A percentile compares a stretch with the other conserved stretches of the same genome.
phyloP scores from a whole-genome alignment of 2,888 invertebrate genomes.

The Rugalucina vietnamica region DNA sequence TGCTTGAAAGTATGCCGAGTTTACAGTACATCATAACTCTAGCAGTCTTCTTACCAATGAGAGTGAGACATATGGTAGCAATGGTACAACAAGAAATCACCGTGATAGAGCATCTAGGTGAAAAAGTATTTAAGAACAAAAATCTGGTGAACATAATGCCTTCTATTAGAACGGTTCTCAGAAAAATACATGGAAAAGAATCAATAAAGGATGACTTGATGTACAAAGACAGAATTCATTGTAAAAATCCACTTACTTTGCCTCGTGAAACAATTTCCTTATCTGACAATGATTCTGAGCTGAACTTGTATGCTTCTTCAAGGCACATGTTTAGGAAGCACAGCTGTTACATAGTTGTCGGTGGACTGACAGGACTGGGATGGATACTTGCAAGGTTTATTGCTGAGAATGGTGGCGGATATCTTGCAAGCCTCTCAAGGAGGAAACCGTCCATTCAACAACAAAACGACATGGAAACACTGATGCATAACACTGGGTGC shows the following conservation, averaged over 20 bases:
- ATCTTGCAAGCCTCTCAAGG: conserved; percentile 52
- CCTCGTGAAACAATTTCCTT: neutral
- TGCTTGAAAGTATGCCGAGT: neutral
- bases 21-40: neutral
- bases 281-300: neutral
- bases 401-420: conserved; percentile 52
- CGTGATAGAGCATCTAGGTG: neutral
- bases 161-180: neutral
- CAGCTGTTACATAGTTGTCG: conserved; percentile 61
- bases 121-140: neutral
- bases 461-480: no score
- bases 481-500: no score
- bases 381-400: conserved; percentile 60
- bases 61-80: neutral
- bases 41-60: neutral
- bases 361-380: conserved; percentile 65
- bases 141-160: neutral
- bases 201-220: neutral
- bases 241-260: neutral
- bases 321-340: no score
- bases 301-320: neutral
- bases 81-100: neutral
- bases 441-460: no score
- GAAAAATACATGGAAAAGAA: neutral
- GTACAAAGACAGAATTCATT: no score